Evolutionary conservation across 2,113 vertebrate species (phyloP), one percentile per base, ranked within the genome.

Genomic region (Microtus oregoni): DNA sequence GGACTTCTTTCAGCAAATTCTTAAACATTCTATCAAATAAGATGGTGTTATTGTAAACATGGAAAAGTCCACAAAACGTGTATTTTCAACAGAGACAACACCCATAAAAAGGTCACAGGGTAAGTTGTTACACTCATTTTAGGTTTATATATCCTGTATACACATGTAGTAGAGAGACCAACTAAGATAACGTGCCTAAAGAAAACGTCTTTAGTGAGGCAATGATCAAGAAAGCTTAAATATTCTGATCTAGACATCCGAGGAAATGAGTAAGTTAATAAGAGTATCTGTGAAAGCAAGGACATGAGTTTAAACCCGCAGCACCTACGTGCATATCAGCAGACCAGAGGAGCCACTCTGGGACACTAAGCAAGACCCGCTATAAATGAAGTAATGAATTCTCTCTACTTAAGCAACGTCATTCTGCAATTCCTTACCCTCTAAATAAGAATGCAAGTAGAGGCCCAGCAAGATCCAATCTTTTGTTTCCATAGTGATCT

Each of bases 401-500:
- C 89, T 73, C 63, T 50, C 47, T 94, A 63, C 79, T 28, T 41
- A 41, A 22, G n/a, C 19, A 17, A 9, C 22, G 61, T 75, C 19
- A 72, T 35, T 63, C n/a, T 92, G 15, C 11, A 88, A 91, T 47
- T 79, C 81, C 98, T 98, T 98, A 99, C 99, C 99, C 99, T 98
- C 99, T 98, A 97, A 99, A 99, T 44, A 99, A 98, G 97, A 99
- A 99, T 12, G 99, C 99, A 95, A 99, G 96, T 0, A 99, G 97
- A 0, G 99, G 99, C 32, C 99, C 99, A 4, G 99, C 99, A n/a
- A 99, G 99, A 98, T 99, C 99, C 98, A 99, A 98, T 94, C 99
- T 99, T 98, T 99, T 99, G 98, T 99, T 99, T 97, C 99, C 99
- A 68, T 99, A 99, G 97, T 99, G 99, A 99, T 99, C 99, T 98